Evolutionary conservation across 2,113 vertebrate genomes (phyloP), one percentile per base, ranked within the genome.

Genomic region (Percopsis transmontana): DNA sequence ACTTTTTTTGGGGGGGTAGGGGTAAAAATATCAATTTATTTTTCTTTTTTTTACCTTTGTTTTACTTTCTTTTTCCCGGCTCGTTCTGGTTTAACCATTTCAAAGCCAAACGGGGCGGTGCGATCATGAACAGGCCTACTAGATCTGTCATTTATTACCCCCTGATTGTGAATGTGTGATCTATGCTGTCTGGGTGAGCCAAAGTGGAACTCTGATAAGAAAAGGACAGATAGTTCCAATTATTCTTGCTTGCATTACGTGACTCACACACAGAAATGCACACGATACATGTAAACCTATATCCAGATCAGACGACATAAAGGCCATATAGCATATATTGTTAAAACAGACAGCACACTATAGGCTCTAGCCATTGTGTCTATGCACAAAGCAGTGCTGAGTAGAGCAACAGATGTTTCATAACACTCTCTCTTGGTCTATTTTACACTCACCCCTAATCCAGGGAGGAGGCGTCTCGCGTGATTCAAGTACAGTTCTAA

Each of bases 31-130:
- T n/a, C n/a, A n/a, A n/a, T n/a, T n/a, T n/a, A n/a, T n/a, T n/a
- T n/a, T n/a, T n/a, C n/a, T n/a, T n/a, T n/a, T n/a, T n/a, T n/a
- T n/a, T n/a, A n/a, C n/a, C n/a, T n/a, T n/a, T 12, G 15, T 41
- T 33, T 55, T 47, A 15, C 8, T 51, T 39, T 16, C 13, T 2
- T 11, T 41, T 50, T 16, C 6, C 50, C 15, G 56, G 23, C 47
- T 14, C 47, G 44, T 20, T 47, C 62, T 68, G 20, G 21, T 56
- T 85, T 58, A 77, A 74, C 68, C 45, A 54, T 74, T 72, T 81
- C 65, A 66, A 64, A 63, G 56, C 44, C 58, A 53, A 39, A 66
- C 48, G 52, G 16, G 38, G n/a, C 0, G 7, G 68, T 27, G 58
- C 51, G 60, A 18, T 40, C 33, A 13, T 67, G 24, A 53, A 13